These are phyloP conservation scores for Mormyrus lacerda DNA, from an alignment of 2,113 vertebrate genomes.

Conservation along the genomic window DNA sequence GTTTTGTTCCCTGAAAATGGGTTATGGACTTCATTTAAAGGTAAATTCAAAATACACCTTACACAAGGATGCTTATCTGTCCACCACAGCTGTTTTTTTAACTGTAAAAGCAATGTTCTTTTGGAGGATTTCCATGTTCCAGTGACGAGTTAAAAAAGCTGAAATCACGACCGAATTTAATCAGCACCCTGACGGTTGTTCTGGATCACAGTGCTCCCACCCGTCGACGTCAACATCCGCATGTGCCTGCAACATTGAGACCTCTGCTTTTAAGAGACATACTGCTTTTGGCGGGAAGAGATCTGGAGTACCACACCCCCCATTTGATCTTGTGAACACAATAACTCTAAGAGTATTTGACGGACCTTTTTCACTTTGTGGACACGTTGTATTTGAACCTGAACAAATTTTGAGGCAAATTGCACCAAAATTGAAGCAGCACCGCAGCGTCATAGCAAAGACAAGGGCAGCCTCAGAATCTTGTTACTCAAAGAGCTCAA, in stretches of 20 bases:
- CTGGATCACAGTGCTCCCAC: not conserved
- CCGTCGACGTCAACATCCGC: not conserved
- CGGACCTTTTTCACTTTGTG: not conserved
- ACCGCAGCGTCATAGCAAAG: not conserved
- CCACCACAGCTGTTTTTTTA: not conserved
- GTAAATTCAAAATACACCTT: not conserved
- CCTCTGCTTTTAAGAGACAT: not conserved
- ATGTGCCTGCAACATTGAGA: not conserved
- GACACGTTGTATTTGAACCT: not conserved
- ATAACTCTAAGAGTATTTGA: not conserved
- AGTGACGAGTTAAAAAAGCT: not conserved
- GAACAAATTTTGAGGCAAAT: not conserved
- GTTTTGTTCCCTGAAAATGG: not conserved
- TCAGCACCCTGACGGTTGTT: not conserved
- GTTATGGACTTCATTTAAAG: not conserved
- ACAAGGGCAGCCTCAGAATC: not conserved
- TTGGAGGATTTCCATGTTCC: not conserved
- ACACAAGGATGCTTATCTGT: not conserved
- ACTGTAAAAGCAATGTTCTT: not conserved
- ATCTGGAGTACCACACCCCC: not conserved
- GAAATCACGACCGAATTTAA: not conserved
- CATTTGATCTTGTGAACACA: not conserved
- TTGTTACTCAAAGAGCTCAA: not conserved
- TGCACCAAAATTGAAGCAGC: not conserved
- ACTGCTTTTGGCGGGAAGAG: not conserved